Conservation (phyloP, 1,140 invertebrate genomes). For the Nylanderia fulva region DNA sequence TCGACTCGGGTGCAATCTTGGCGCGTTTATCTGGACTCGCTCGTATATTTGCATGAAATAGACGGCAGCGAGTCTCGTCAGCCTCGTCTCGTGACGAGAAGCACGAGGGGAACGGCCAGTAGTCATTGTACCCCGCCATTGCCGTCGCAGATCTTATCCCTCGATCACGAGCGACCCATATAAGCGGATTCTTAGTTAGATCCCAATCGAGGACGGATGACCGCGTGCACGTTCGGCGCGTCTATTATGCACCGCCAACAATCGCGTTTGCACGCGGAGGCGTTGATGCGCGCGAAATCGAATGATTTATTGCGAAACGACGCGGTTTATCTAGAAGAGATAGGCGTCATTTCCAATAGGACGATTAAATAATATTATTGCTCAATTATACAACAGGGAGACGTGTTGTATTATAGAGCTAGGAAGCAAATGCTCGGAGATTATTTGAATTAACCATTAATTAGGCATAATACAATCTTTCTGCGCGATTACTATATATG, state of each 20-base stretch:
- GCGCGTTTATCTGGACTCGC: constrained; percentile 42
- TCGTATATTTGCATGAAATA: constrained; percentile 70
- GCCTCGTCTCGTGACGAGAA: constrained; percentile 70
- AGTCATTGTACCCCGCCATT: constrained; percentile 57
- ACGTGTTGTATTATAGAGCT: neutral
- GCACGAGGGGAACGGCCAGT: constrained; percentile 46
- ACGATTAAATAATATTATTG: constrained; percentile 45
- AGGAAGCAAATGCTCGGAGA: constrained; percentile 1
- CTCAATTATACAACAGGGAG: constrained; percentile 12
- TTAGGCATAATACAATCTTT: constrained; percentile 32
- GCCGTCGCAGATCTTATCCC: constrained; percentile 69
- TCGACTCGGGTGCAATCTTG: constrained; percentile 49
- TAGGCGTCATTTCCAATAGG: constrained; percentile 8
- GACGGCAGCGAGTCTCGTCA: constrained; percentile 36
- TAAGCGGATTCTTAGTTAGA: constrained; percentile 70
- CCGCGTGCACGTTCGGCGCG: constrained; percentile 50
- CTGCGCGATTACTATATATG: neutral
- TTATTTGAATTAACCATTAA: constrained; percentile 32
- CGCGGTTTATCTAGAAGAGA: constrained; percentile 15
- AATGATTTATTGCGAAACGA: constrained; percentile 54
- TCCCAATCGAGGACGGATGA: constrained; percentile 53
- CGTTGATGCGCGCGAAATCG: constrained; percentile 56
- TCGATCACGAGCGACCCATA: constrained; percentile 71
- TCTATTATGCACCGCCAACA: constrained; percentile 59
- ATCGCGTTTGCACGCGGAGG: constrained; percentile 60